Evolutionary conservation across 1,140 invertebrate species (phyloP).

Genomic region (Drosophila melanica): DNA sequence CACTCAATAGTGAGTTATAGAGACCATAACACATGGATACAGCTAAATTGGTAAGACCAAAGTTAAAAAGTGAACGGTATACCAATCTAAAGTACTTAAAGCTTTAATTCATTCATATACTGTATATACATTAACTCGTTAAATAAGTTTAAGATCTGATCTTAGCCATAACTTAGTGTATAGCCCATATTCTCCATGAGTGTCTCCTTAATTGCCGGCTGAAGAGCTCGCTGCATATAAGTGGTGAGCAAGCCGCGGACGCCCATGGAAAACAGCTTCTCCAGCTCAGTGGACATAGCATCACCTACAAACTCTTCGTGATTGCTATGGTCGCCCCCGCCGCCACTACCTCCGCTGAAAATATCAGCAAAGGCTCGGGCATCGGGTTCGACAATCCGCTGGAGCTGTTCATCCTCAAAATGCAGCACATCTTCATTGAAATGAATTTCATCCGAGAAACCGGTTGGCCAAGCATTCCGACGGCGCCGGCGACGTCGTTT

Average conservation of each 20-base stretch:
- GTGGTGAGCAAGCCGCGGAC: constrained; percentile 91
- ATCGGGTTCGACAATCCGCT: constrained; percentile 74
- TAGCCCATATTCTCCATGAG: constrained; percentile 94
- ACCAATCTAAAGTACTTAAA: constrained; percentile 49
- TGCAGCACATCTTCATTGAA: constrained; percentile 81
- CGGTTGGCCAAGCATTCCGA: constrained; percentile 14
- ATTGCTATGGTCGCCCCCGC: constrained; percentile 5
- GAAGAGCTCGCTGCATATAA: constrained; percentile 92
- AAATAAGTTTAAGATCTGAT: constrained; percentile 33
- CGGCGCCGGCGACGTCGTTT: constrained; percentile 59
- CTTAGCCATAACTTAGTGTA: constrained; percentile 90
- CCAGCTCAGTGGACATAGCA: constrained; percentile 90
- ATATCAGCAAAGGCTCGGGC: constrained; percentile 79
- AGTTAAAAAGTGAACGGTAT: neutral
- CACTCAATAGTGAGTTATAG: constrained; percentile 34
- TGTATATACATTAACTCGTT: constrained; percentile 12
- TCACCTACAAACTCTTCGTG: constrained; percentile 85
- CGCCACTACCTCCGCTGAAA: constrained; percentile 38
- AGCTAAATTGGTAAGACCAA: constrained; percentile 69
- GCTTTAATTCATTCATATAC: constrained; percentile 62
- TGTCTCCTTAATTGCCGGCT: constrained; percentile 93
- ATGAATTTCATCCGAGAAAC: constrained; percentile 73
- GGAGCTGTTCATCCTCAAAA: constrained; percentile 73
- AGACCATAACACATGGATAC: constrained; percentile 60
- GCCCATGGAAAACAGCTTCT: constrained; percentile 91